Conservation (phyloP, 2,888 invertebrate species). For the Diarsia brunnea region DNA sequence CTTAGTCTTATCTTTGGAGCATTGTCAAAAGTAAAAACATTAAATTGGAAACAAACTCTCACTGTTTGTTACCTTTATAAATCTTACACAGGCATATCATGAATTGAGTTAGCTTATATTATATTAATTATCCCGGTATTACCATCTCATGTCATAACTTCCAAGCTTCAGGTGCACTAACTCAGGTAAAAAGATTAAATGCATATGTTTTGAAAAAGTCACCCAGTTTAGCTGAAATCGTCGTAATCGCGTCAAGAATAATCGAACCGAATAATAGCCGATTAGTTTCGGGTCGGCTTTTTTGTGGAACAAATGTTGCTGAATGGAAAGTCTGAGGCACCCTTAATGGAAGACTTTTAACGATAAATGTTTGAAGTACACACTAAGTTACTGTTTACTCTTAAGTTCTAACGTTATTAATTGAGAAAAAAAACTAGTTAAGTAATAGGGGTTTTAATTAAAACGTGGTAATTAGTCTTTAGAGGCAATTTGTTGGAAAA, state of each 20-base stretch:
- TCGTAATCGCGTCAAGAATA: too few species aligned
- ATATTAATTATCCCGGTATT: neutral
- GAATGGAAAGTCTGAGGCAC: too few species aligned
- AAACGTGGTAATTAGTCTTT: conserved; percentile 39
- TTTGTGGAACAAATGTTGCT: neutral
- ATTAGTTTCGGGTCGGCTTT: neutral
- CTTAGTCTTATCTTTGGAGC: neutral
- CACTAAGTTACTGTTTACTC: conserved; percentile 17
- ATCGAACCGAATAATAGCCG: neutral
- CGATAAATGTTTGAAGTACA: conserved; percentile 8
- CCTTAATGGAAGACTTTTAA: neutral
- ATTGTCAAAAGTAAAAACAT: neutral
- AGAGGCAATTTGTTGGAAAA: conserved; percentile 29
- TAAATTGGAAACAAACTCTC: neutral
- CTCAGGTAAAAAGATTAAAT: neutral
- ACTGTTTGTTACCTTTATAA: neutral
- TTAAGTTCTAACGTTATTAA: conserved; percentile 15
- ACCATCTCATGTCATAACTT: neutral
- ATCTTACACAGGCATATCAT: neutral
- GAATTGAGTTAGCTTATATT: neutral
- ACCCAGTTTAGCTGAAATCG: neutral
- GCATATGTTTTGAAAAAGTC: neutral
- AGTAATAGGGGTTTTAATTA: conserved; percentile 36
- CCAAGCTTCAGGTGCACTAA: neutral
- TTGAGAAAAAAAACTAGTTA: conserved; percentile 25